Evolutionary conservation across 2,797 vertebrate genomes (phyloP), one percentile per base, ranked within the genome.

Genomic region (Myiotriccus ornatus): DNA sequence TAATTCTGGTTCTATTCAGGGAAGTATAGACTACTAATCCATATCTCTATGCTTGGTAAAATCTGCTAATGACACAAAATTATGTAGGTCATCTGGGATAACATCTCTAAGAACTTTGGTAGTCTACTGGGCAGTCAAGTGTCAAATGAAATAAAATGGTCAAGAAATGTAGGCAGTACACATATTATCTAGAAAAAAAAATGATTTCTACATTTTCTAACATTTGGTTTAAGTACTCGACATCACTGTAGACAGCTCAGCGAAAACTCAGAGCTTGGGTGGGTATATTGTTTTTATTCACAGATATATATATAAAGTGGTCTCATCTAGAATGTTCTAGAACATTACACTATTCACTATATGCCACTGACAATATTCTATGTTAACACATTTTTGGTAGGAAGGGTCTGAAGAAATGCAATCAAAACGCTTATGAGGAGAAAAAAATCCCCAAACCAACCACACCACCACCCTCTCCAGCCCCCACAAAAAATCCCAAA

Each of bases 111-210:
- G 49, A 79, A 74, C 70, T 41, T 2, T 56, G 39, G 18, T 30
- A 84, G 43, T 43, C 25, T 67, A 44, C 10, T 46, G 27, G 41
- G 44, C 6, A 65, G 30, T 59, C 17, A 90, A 83, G 9, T 20
- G 22, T 28, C 46, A 96, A 82, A 76, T 25, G 5, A 89, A 92
- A 90, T 59, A 23, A 75, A 91, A 93, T 35, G 19, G 23, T 41
- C 32, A 84, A 44, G 47, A 86, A 88, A 63, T 30, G 20, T 43
- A 84, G 49, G 60, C 21, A 79, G 41, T 25, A 82, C 5, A 43
- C 8, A 46, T 49, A 46, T 49, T 46, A 90, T 19, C 34, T 22
- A 28, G n/a, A 57, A 81, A 84, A 79, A 77, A 90, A 76, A 80
- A 57, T 28, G 2, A 65, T 18, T 41, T 12, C 44, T 15, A 43